A percentile compares a stretch with the other conserved stretches of the same genome.
Conservation (phyloP, 2,888 invertebrate genomes). For the Tetranychus truncatus region DNA sequence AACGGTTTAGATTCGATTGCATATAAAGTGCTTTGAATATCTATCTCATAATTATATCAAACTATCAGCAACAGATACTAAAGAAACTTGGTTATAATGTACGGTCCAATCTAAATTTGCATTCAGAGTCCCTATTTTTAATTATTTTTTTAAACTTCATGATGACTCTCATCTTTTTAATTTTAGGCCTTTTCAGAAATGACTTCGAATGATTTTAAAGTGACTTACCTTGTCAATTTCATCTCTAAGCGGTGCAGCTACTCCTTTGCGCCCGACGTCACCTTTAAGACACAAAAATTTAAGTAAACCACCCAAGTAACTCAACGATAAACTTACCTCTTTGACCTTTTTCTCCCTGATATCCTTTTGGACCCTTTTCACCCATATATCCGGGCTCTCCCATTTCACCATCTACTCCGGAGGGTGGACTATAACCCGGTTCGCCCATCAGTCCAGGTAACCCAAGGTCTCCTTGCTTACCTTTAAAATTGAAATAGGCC, state of each 20-base stretch:
- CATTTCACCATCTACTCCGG: conserved; percentile 23
- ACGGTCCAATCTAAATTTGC: too few relatives aligned
- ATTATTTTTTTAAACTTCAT: too few relatives aligned
- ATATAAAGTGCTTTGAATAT: too few relatives aligned
- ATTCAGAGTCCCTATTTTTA: too few relatives aligned
- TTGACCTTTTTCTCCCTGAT: background rate
- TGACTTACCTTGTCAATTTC: background rate
- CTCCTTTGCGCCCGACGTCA: background rate
- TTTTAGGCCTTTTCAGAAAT: too few relatives aligned
- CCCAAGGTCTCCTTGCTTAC: conserved; percentile 23
- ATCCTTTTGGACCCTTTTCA: conserved; percentile 6
- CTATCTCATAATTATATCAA: too few relatives aligned
- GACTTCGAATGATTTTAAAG: too few relatives aligned
- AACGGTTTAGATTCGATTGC: too few relatives aligned
- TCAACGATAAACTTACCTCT: background rate
- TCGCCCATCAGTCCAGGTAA: conserved; percentile 33
- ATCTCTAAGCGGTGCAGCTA: background rate
- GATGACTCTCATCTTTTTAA: too few relatives aligned
- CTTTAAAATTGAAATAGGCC: background rate
- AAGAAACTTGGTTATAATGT: too few relatives aligned
- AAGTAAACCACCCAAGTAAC: background rate
- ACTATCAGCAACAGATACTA: too few relatives aligned
- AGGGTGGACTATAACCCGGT: conserved; percentile 23
- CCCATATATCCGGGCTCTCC: conserved; percentile 15
- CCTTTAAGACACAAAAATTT: background rate